These are phyloP conservation scores for Lithophane ornitopus DNA, from an alignment of 2,888 invertebrate genomes.

Conservation along the genomic window DNA sequence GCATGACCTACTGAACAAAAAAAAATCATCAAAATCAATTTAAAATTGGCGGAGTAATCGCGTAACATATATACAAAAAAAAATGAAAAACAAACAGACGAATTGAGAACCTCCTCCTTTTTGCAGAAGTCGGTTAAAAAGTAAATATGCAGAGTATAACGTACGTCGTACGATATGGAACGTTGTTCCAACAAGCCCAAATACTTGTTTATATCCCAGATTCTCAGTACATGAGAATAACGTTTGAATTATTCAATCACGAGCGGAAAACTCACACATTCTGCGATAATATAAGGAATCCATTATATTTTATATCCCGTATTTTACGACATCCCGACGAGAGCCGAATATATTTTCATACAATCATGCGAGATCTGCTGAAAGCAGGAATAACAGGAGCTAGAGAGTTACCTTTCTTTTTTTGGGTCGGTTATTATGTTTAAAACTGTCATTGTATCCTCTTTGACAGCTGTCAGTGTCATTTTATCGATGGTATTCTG, in stretches of 20 bases:
- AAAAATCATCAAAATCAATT: too few species aligned
- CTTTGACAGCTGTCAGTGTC: too few species aligned
- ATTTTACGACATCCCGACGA: constrained; percentile 16
- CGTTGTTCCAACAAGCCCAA: not conserved
- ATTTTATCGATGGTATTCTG: too few species aligned
- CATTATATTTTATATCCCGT: constrained; percentile 33
- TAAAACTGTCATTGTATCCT: too few species aligned
- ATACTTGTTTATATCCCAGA: constrained; percentile 17
- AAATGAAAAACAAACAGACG: too few species aligned
- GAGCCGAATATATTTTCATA: constrained; percentile 17
- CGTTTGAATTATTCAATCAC: constrained; percentile 41
- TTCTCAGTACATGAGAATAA: constrained; percentile 12
- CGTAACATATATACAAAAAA: too few species aligned
- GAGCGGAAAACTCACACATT: constrained; percentile 20
- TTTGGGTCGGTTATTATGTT: not conserved
- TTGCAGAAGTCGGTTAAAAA: too few species aligned
- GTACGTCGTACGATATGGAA: too few species aligned
- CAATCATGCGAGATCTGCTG: not conserved
- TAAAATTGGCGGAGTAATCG: too few species aligned
- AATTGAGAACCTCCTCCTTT: too few species aligned
- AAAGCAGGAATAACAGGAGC: not conserved
- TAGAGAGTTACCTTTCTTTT: not conserved
- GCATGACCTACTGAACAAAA: too few species aligned
- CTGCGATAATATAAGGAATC: constrained; percentile 19
- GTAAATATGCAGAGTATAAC: too few species aligned